These are phyloP conservation scores for human (Homo sapiens) DNA, from an alignment of 2,113 vertebrate genomes.

Conservation along the genomic window GRCh38 chr11:69477001-69477500, in stretches of 20 bases:
- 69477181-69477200: not conserved
- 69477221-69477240: not conserved
- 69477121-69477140: not conserved
- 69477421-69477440: rapidly evolving
- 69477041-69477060: rapidly evolving
- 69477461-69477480: not conserved
- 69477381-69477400: too few relatives aligned
- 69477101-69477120: rapidly evolving
- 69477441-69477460: rapidly evolving
- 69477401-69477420: not conserved
- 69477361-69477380: not conserved
- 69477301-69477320: rapidly evolving
- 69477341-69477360: too few relatives aligned
- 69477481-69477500: not conserved
- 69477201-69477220: not conserved
- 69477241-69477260: not conserved
- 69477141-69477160: not conserved
- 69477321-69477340: rapidly evolving
- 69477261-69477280: not conserved
- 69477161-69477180: not conserved
- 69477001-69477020: not conserved
- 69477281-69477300: rapidly evolving
- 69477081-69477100: not conserved
- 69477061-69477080: not conserved
- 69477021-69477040: rapidly evolving